phyloP scores from a whole-genome alignment of 2,888 invertebrate species.

The Dilophus febrilis region DNA sequence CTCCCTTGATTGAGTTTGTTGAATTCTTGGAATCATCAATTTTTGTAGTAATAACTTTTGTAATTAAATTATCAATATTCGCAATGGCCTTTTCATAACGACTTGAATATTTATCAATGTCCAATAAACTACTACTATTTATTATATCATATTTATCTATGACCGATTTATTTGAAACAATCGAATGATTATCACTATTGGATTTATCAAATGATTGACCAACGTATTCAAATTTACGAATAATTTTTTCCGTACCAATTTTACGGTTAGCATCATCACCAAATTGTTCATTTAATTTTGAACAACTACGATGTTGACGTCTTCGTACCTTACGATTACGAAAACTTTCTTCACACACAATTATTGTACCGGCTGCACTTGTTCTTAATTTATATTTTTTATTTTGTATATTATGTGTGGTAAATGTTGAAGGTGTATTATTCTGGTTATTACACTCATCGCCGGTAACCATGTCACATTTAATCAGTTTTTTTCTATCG shows the following conservation, averaged over 20 bases:
- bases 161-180: neutral
- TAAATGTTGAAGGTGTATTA: too few species aligned
- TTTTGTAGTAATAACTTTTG: neutral
- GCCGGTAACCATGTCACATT: too few species aligned
- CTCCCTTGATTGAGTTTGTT: neutral
- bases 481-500: too few species aligned
- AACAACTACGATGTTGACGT: slow-evolving; percentile 14
- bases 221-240: neutral
- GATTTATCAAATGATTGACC: neutral
- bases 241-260: neutral
- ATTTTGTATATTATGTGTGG: slow-evolving; percentile 12
- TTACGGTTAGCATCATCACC: neutral
- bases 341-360: slow-evolving; percentile 34
- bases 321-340: slow-evolving; percentile 20
- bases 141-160: neutral
- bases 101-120: neutral
- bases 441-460: too few species aligned
- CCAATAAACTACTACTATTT: too few species aligned
- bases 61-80: slow-evolving; percentile 2
- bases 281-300: slow-evolving; percentile 2
- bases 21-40: neutral
- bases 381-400: slow-evolving; percentile 31
- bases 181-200: too few species aligned
- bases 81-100: slow-evolving; percentile 2
- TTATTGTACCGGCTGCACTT: slow-evolving; percentile 35